Evolutionary conservation across 2,797 vertebrate species (phyloP), one percentile per base, ranked within the genome.

Genomic region (Valencia hispanica): DNA sequence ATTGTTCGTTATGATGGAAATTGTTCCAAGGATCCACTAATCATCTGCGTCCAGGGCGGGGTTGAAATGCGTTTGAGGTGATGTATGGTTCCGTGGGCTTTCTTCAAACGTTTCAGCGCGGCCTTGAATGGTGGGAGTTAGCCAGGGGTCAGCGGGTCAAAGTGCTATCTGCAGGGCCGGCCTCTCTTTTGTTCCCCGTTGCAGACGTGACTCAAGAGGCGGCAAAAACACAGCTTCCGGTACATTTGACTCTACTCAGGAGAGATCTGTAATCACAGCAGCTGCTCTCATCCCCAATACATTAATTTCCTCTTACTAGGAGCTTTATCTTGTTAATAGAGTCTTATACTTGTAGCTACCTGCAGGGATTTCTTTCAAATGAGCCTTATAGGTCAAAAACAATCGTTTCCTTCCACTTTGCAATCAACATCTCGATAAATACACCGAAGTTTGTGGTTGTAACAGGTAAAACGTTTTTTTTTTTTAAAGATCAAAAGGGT

Each of bases 1-100:
- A 91, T 91, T 89, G 90, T 92, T 91, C 86, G 55, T 88, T 81
- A 88, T 91, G 89, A 94, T 90, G 88, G 86, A 92, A 92, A 92
- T 90, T 90, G 89, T 88, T 91, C 83, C 73, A 80, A 84, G 89
- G 89, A 92, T 92, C 90, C 89, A 90, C 89, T 92, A 88, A 91
- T 92, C 92, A 91, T 88, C 86, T 83, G 76, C 51, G 69, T 88
- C 89, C 82, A 76, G 80, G 82, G 79, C 55, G 57, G 55, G 87
- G 86, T 75, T 91, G 80, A 87, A 89, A 90, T 85, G 82, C 84
- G 81, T 84, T 78, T 25, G 63, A 79, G 77, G 84, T 91, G 85
- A 92, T 88, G 80, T 82, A 88, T 89, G 86, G 74, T 4, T 78
- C 86, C 73, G 80, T 86, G 88, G 74, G 73, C 32, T n/a, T 73